Conservation (phyloP, 2,113 vertebrate genomes). For the Archilochus colubris region DNA sequence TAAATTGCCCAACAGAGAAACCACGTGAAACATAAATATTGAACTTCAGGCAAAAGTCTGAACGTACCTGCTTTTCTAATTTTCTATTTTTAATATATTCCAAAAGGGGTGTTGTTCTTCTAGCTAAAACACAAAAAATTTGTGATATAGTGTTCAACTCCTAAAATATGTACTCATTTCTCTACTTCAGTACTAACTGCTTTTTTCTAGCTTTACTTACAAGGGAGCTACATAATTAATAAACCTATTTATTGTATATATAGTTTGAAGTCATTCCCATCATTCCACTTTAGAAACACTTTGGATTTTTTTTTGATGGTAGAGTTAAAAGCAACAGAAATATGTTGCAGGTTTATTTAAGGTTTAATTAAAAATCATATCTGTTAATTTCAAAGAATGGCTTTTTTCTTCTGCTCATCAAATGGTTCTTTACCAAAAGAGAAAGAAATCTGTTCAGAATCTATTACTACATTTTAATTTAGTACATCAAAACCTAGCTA, state of each 20-base stretch:
- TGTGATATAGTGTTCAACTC: slow-evolving; percentile 64
- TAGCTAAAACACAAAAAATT: slow-evolving; percentile 85
- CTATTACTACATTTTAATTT: background rate
- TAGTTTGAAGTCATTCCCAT: slow-evolving; percentile 1
- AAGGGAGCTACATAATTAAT: slow-evolving; percentile 20
- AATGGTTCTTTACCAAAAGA: background rate
- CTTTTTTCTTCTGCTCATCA: background rate
- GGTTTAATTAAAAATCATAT: background rate
- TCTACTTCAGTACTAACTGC: slow-evolving; percentile 47
- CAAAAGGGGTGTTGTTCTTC: slow-evolving; percentile 95
- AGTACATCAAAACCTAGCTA: background rate
- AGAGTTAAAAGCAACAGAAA: background rate
- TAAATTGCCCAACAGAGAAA: background rate
- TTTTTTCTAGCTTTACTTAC: slow-evolving; percentile 45
- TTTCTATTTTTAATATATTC: slow-evolving; percentile 99
- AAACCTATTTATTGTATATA: background rate
- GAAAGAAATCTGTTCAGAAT: background rate
- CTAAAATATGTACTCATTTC: slow-evolving; percentile 61
- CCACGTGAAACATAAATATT: slow-evolving; percentile 26
- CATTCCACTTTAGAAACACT: slow-evolving; percentile 1
- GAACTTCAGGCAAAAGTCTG: slow-evolving; percentile 53
- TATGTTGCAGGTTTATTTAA: background rate
- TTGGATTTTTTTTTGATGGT: background rate
- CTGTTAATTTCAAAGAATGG: background rate
- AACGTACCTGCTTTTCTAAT: slow-evolving; percentile 96